These are phyloP conservation scores for Megalops atlanticus DNA, from an alignment of 2,113 vertebrate species.

Conservation along the genomic window DNA sequence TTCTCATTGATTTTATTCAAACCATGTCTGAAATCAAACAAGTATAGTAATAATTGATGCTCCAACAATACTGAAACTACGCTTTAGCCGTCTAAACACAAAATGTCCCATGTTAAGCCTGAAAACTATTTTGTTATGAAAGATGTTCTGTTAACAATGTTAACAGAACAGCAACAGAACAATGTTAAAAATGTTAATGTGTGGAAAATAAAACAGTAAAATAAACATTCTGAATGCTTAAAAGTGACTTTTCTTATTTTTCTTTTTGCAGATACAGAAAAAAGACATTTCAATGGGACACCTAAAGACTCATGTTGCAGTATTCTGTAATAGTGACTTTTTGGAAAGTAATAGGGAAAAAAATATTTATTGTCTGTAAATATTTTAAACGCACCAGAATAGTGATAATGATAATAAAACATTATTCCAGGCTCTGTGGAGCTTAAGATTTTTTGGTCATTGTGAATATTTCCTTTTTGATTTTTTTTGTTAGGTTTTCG, in stretches of 20 bases:
- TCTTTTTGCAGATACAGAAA: constrained; percentile 59
- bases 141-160: no score
- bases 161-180: no score
- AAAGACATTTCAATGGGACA: constrained; percentile 51
- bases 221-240: neutral
- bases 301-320: constrained; percentile 59
- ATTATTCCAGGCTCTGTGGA: constrained; percentile 54
- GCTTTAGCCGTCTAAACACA: no score
- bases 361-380: constrained; percentile 81
- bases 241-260: constrained; percentile 16
- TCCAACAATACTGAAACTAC: no score
- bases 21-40: neutral
- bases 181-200: neutral
- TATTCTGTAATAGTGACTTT: constrained; percentile 57
- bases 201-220: neutral
- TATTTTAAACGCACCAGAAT: constrained; percentile 67
- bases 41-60: neutral
- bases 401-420: constrained; percentile 54
- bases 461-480: constrained; percentile 67
- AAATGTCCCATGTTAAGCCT: no score
- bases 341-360: constrained; percentile 64
- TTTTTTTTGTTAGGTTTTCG: constrained; percentile 51
- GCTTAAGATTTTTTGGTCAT: constrained; percentile 63
- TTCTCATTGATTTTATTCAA: neutral
- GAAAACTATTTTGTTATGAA: no score